Evolutionary conservation across 2,888 invertebrate species (phyloP).

Genomic region (Cerastoderma edule): DNA sequence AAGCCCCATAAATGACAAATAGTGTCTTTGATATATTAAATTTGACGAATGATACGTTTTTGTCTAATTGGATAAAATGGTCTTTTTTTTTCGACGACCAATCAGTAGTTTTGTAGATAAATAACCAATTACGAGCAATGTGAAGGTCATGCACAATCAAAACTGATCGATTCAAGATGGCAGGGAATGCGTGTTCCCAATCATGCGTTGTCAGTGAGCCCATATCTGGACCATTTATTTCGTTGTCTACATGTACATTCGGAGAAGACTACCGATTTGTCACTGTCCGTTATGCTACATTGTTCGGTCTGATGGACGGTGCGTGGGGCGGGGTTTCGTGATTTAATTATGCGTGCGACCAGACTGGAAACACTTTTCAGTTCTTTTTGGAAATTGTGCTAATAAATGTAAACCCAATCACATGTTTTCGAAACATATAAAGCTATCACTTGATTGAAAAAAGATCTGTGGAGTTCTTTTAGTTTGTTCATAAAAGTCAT

Average conservation of each 20-base stretch:
- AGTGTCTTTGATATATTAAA: too few species aligned
- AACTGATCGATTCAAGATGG: constrained; percentile 21
- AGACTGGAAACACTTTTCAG: too few species aligned
- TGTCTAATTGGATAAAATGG: too few species aligned
- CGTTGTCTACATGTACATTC: constrained; percentile 15
- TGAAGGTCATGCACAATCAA: constrained; percentile 1
- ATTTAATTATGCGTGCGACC: constrained; percentile 5
- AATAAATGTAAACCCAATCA: too few species aligned
- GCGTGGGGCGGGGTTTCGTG: constrained; percentile 34
- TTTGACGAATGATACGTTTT: too few species aligned
- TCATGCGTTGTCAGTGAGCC: not conserved
- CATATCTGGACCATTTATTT: constrained; percentile 12
- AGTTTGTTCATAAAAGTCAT: too few species aligned
- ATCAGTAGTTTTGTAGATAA: not conserved
- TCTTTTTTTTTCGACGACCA: too few species aligned
- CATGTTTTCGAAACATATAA: too few species aligned
- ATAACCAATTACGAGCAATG: not conserved
- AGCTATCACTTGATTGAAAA: too few species aligned
- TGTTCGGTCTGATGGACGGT: constrained; percentile 42
- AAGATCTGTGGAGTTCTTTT: too few species aligned
- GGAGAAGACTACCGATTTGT: constrained; percentile 9
- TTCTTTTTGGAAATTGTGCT: too few species aligned
- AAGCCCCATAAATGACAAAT: too few species aligned
- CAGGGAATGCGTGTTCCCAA: constrained; percentile 15
- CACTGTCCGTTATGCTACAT: constrained; percentile 10